phyloP scores from a whole-genome alignment of 2,888 invertebrate species.

The Caenorhabditis parvicauda region DNA sequence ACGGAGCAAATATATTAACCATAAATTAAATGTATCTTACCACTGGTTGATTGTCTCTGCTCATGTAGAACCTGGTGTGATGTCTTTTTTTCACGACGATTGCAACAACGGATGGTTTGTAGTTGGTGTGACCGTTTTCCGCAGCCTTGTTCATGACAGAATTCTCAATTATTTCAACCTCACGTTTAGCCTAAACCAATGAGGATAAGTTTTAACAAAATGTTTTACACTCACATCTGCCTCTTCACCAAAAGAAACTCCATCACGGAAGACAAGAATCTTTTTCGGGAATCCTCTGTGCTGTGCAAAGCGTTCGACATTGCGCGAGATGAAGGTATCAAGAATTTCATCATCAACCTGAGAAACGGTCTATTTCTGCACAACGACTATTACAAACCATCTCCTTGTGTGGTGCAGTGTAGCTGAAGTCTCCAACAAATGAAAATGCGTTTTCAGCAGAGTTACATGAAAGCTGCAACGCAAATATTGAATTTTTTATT shows the following conservation, averaged over 20 bases:
- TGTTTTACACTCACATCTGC: neutral
- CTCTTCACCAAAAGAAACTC: constrained; percentile 27
- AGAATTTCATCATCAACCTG: constrained; percentile 20
- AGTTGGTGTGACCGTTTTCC: constrained; percentile 8
- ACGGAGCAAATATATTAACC: neutral
- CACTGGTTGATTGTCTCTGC: constrained; percentile 13
- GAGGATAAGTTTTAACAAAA: neutral
- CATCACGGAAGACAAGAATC: constrained; percentile 27
- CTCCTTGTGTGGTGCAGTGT: constrained; percentile 21
- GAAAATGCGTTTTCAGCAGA: constrained; percentile 20
- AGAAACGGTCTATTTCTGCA: neutral
- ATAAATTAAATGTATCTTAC: constrained; percentile 2
- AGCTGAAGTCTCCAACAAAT: constrained; percentile 25
- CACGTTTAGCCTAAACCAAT: constrained; percentile 6
- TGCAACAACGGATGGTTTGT: constrained; percentile 14
- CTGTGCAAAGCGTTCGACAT: constrained; percentile 10
- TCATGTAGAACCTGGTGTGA: constrained; percentile 23
- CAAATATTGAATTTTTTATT: no score
- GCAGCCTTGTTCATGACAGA: constrained; percentile 14
- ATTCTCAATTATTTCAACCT: constrained; percentile 17
- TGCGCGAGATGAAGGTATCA: constrained; percentile 14
- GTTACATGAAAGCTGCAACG: constrained; percentile 23
- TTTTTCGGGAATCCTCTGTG: constrained; percentile 21
- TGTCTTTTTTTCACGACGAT: constrained; percentile 30
- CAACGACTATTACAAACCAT: constrained; percentile 1